Percentiles rank a stretch among this genome's conserved stretches.
phyloP scores from a whole-genome alignment of 2,113 vertebrate genomes.

The Nanorana parkeri region DNA sequence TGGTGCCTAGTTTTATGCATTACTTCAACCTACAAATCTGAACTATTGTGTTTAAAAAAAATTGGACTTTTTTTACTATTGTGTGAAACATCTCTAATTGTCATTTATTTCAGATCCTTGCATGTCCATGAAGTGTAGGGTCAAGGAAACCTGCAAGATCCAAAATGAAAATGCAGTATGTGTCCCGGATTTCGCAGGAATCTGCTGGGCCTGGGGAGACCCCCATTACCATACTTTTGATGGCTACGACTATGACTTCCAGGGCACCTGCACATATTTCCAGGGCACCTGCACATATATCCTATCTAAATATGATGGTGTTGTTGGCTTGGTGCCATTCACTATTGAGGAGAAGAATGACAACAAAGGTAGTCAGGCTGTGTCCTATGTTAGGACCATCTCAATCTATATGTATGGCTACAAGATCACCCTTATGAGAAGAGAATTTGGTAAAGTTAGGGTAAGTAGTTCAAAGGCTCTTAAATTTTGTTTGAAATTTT shows the following conservation, averaged over 20 bases:
- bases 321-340: slow-evolving; percentile 74
- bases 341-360: slow-evolving; percentile 79
- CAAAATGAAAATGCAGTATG: slow-evolving; percentile 68
- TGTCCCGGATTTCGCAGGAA: slow-evolving; percentile 67
- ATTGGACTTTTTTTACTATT: too few relatives aligned
- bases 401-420: slow-evolving; percentile 63
- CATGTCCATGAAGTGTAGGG: slow-evolving; percentile 30
- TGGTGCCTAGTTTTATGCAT: too few relatives aligned
- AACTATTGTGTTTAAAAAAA: too few relatives aligned
- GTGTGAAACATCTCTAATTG: slow-evolving; percentile 48
- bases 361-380: slow-evolving; percentile 68
- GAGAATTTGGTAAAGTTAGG: slow-evolving; percentile 53
- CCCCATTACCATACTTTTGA: slow-evolving; percentile 78
- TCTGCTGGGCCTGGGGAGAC: slow-evolving; percentile 74
- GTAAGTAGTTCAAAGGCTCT: slow-evolving; percentile 62
- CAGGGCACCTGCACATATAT: slow-evolving; percentile 77
- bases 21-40: too few relatives aligned
- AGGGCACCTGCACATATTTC: slow-evolving; percentile 77
- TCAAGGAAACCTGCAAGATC: slow-evolving; percentile 51
- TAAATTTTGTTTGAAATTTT: too few relatives aligned
- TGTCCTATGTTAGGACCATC: slow-evolving; percentile 60
- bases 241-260: slow-evolving; percentile 69
- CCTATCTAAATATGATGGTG: slow-evolving; percentile 68
- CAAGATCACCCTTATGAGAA: slow-evolving; percentile 59
- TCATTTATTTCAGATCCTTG: slow-evolving; percentile 45